Conservation (phyloP, 2,797 vertebrate genomes). For the Morelia viridis region DNA sequence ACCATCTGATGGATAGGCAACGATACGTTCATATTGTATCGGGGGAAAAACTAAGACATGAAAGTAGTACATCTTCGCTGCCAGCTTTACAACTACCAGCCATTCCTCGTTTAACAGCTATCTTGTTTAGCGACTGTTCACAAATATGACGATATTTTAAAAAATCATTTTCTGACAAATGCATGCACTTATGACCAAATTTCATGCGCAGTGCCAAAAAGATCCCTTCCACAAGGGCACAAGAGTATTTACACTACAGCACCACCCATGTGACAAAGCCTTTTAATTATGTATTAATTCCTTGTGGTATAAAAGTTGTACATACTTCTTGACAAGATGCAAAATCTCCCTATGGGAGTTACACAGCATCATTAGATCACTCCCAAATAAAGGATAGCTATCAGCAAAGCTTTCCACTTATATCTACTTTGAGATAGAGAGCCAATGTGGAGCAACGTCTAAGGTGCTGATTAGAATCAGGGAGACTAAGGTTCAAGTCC, state of each 20-base stretch:
- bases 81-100: background rate
- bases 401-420: accelerated
- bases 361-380: background rate
- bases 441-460: background rate
- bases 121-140: background rate
- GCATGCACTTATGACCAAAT: background rate
- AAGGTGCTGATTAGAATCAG: background rate
- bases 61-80: background rate
- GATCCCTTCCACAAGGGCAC: background rate
- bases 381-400: background rate
- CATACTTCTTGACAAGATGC: background rate
- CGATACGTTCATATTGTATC: background rate
- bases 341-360: conserved; percentile 11
- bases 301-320: background rate
- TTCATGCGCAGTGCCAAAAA: background rate
- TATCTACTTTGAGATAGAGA: background rate
- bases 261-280: conserved; percentile 1
- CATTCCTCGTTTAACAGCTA: background rate
- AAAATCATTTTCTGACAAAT: background rate
- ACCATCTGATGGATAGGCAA: background rate
- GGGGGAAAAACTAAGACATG: background rate
- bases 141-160: background rate
- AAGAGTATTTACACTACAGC: background rate
- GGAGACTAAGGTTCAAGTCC: background rate
- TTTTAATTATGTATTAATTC: conserved; percentile 2